Evolutionary conservation across 1,140 invertebrate genomes (phyloP).

Genomic region (Dendroctonus ponderosae): DNA sequence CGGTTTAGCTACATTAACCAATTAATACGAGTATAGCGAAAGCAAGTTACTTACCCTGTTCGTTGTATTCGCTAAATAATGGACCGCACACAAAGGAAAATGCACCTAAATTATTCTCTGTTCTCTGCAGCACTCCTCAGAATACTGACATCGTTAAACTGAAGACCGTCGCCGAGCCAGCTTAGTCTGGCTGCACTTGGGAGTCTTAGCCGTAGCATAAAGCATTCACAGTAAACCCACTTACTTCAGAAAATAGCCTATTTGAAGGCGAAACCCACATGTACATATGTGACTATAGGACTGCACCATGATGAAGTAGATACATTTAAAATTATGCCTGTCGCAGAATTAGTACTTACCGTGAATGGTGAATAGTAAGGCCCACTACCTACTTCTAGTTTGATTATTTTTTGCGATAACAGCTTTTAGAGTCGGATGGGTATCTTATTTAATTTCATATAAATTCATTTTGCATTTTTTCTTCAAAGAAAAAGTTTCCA

Average conservation of each 20-base stretch:
- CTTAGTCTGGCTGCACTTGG: not conserved
- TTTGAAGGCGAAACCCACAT: slow-evolving; percentile 3
- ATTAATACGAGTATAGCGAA: not conserved
- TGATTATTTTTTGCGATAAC: no score
- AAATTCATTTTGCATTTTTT: no score
- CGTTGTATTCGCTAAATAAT: not conserved
- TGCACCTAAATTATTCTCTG: slow-evolving; percentile 2
- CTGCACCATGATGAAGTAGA: no score
- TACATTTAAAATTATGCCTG: no score
- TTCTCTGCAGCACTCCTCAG: not conserved
- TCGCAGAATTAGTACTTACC: no score
- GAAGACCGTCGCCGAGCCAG: not conserved
- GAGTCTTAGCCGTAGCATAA: not conserved
- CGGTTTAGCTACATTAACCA: not conserved
- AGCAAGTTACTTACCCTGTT: not conserved
- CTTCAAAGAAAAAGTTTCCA: no score
- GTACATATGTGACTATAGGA: not conserved
- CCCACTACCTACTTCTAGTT: not conserved
- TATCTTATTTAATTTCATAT: no score
- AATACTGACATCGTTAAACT: not conserved
- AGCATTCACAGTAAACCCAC: slow-evolving; percentile 4
- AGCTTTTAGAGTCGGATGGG: no score
- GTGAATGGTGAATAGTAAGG: not conserved
- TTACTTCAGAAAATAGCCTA: not conserved
- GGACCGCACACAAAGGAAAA: not conserved